Percentiles rank a stretch among this genome's conserved stretches.
phyloP scores from a whole-genome alignment of 2,888 invertebrate species.

The Rotaria sp. region DNA sequence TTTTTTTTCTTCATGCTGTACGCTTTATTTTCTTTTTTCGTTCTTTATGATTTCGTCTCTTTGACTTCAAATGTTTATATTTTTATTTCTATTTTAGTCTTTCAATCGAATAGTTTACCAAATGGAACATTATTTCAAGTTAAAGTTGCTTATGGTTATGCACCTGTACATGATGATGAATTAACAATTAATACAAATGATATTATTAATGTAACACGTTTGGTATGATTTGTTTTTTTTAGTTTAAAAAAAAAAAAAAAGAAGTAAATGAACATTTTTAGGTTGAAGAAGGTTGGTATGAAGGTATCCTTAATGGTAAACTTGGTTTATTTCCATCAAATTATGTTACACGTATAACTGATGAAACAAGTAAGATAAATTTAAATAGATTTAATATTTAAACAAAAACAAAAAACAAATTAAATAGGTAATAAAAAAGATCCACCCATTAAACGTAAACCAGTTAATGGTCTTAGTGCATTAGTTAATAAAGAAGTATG shows the following conservation, averaged over 20 bases:
- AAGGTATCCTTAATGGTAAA: slow-evolving; percentile 71
- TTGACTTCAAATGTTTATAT: neutral
- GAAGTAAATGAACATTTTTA: slow-evolving; percentile 42
- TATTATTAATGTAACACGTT: slow-evolving; percentile 70
- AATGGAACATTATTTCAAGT: slow-evolving; percentile 39
- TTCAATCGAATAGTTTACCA: neutral
- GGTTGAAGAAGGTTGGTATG: slow-evolving; percentile 63
- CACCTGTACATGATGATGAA: slow-evolving; percentile 86
- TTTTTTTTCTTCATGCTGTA: neutral
- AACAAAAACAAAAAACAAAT: neutral
- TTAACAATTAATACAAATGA: slow-evolving; percentile 77
- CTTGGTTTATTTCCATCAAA: slow-evolving; percentile 91
- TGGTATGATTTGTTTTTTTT: neutral
- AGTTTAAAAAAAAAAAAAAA: no score
- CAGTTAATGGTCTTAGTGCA: neutral
- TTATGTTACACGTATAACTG: slow-evolving; percentile 66
- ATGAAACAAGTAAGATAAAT: slow-evolving; percentile 32
- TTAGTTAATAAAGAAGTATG: slow-evolving; percentile 38
- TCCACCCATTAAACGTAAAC: neutral
- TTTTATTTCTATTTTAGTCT: neutral
- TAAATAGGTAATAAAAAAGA: neutral
- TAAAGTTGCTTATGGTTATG: slow-evolving; percentile 61
- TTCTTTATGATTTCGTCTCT: neutral
- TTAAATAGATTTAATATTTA: slow-evolving; percentile 40
- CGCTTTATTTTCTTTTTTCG: neutral